Evolutionary conservation across 2,888 invertebrate genomes (phyloP).

Genomic region (Ichneumon xanthorius): DNA sequence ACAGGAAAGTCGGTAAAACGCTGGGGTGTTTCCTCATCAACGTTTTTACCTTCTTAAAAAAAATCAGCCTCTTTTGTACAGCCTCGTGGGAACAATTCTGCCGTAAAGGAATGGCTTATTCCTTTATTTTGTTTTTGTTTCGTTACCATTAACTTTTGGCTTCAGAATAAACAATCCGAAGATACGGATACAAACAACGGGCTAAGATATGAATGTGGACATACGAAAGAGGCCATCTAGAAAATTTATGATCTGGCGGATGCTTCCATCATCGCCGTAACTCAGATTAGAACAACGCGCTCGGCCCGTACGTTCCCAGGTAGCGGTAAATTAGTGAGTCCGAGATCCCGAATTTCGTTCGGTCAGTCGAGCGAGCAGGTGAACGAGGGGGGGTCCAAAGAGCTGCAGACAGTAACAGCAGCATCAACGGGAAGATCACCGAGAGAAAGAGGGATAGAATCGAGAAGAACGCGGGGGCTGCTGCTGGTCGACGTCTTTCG

Average conservation of each 20-base stretch:
- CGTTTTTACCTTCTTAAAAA: not conserved
- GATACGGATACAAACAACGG: not conserved
- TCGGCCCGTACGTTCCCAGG: conserved; percentile 66
- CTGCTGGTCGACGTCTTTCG: conserved; percentile 20
- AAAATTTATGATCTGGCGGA: conserved; percentile 66
- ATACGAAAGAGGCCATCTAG: not conserved
- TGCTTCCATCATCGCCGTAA: conserved; percentile 78
- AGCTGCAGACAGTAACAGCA: conserved; percentile 26
- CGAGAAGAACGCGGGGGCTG: conserved; percentile 63
- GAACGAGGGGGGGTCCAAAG: conserved; percentile 49
- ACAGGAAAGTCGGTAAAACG: conserved; percentile 68
- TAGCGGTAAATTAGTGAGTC: conserved; percentile 82
- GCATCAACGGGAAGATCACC: not conserved
- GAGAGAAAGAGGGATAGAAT: conserved; percentile 33
- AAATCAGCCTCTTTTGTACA: not conserved
- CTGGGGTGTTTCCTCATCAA: conserved; percentile 15
- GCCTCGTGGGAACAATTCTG: not conserved
- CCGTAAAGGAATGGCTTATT: not conserved
- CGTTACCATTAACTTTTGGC: not conserved
- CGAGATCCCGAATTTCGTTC: conserved; percentile 77
- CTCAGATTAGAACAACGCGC: conserved; percentile 78
- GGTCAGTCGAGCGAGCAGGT: conserved; percentile 63
- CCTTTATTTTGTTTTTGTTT: not conserved
- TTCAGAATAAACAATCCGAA: not conserved
- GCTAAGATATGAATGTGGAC: not conserved